Conservation (phyloP, 2,888 invertebrate species). For the Chalcis sispes region DNA sequence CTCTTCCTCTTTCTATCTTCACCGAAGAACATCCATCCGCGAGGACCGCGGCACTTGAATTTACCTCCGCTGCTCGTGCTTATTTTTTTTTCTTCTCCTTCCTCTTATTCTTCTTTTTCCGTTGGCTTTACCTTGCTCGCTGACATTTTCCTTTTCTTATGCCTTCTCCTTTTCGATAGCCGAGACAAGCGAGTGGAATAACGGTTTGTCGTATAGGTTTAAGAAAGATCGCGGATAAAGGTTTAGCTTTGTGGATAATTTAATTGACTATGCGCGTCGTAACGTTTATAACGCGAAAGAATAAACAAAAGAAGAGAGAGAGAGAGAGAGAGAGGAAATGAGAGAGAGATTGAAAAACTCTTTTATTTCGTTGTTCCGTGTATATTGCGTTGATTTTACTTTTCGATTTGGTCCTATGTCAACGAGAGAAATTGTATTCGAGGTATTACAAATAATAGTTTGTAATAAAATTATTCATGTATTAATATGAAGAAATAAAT, state of each 20-base stretch:
- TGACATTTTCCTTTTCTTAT: not conserved
- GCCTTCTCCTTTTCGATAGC: conserved; percentile 9
- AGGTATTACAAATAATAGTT: no score
- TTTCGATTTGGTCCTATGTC: no score
- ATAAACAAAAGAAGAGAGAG: no score
- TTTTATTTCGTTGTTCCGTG: no score
- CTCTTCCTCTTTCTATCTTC: no score
- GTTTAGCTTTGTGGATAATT: conserved; percentile 45
- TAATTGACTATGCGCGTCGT: conserved; percentile 46
- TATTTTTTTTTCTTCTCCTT: not conserved
- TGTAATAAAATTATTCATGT: no score
- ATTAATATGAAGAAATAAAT: no score
- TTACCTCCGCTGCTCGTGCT: conserved; percentile 34
- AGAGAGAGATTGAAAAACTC: no score
- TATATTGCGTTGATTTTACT: no score
- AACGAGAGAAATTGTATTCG: no score
- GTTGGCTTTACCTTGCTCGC: no score
- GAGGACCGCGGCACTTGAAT: conserved; percentile 28
- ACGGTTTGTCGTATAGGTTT: conserved; percentile 8
- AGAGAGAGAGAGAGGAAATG: no score
- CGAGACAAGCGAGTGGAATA: conserved; percentile 20
- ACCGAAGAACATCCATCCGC: conserved; percentile 25
- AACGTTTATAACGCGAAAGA: conserved; percentile 42
- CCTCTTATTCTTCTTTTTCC: not conserved
- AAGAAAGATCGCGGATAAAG: not conserved